Base-by-base conservation (phyloP, 2,888 invertebrate species). In the Cyclophora albipunctata region DNA sequence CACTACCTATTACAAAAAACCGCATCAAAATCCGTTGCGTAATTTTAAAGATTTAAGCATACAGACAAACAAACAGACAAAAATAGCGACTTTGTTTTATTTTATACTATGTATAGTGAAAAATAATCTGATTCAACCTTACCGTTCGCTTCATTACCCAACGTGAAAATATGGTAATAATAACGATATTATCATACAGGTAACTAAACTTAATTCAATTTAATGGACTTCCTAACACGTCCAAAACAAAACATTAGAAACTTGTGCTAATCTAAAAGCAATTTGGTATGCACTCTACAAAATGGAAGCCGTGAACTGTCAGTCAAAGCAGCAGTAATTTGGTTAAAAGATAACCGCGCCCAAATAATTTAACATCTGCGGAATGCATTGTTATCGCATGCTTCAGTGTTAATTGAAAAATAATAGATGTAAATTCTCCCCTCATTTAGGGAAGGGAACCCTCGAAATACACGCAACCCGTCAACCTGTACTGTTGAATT, bases 381-480 rank as follows among this genome's bases (percentile, higher is more conserved):
- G 64, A 73, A 67, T 64, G 66, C 66, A 71, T 54, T 58, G 49
- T 51, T 56, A 55, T 48, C 47, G 48, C 50, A 58, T 60, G 62
- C 62, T 67, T 62, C 67, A 64, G 60, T 60, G 58, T 65, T 76
- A 76, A 79, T 79, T 77, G 78, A 79, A 79, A 74, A 73, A 78
- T 79, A 80, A 75, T 78, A 67, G 71, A 60, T 61, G 67, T 55
- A 66, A 73, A 67, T 73, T 70, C 69, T 70, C 43, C 75, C 75
- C 72, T 64, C 57, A 5, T 4, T 45, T 50, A 52, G 45, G 50
- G 49, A 53, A 52, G 48, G 53, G 60, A 63, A 68, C 74, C 73
- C 75, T 71, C 66, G 49, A 69, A 66, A 62, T 56, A 71, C 78
- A 79, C 78, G 78, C 72, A 63, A 73, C 58, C 64, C 64, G 63